Conservation (phyloP, 2,888 invertebrate genomes). For the Amiota minor region DNA sequence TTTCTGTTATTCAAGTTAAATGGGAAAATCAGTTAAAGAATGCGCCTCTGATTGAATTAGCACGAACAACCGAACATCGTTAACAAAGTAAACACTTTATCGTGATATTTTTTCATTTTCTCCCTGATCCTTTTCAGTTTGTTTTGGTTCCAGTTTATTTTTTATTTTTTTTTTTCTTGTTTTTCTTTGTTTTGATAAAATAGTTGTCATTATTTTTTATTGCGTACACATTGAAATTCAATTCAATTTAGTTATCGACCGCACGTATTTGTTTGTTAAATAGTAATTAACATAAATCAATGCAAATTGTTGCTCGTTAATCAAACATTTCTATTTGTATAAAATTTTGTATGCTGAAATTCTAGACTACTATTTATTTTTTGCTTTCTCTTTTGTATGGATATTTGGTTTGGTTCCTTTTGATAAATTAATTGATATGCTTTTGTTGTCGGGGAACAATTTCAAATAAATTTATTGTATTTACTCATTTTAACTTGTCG, state of each 20-base stretch:
- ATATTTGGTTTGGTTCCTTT: constrained; percentile 28
- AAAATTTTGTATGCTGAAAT: background rate
- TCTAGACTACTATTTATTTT: background rate
- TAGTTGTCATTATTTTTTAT: background rate
- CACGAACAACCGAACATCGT: background rate
- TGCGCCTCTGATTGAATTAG: background rate
- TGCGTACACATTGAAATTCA: constrained; percentile 54
- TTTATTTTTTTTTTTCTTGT: too few relatives aligned
- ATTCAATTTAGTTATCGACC: constrained; percentile 61
- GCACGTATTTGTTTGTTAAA: constrained; percentile 53
- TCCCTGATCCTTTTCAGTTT: too few relatives aligned
- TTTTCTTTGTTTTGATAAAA: background rate
- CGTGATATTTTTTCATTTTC: too few relatives aligned
- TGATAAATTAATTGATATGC: constrained; percentile 60
- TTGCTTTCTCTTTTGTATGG: constrained; percentile 4
- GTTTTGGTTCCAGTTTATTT: too few relatives aligned
- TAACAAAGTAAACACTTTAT: background rate
- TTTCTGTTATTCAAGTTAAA: background rate
- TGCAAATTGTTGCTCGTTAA: constrained; percentile 45
- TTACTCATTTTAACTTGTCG: background rate
- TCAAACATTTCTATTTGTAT: constrained; percentile 19
- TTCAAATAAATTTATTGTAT: constrained; percentile 8
- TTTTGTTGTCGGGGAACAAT: constrained; percentile 29
- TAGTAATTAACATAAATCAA: constrained; percentile 66
- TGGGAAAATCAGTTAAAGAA: background rate